These are phyloP conservation scores for Nomada hirtipes DNA, from an alignment of 2,888 invertebrate species.

Conservation along the genomic window DNA sequence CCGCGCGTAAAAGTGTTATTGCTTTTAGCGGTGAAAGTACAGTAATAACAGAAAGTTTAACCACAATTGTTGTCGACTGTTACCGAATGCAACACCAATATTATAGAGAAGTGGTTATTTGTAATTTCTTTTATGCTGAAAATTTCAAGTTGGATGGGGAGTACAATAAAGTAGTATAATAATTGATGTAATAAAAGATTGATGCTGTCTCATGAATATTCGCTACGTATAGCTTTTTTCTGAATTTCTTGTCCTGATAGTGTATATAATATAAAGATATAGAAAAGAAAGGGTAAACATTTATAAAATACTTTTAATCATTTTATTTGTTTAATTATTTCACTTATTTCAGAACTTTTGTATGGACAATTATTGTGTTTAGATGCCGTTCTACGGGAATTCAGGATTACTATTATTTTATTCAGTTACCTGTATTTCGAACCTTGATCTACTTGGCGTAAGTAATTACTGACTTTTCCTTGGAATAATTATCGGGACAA, in stretches of 20 bases:
- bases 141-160: too few relatives aligned
- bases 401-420: neutral
- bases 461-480: constrained; percentile 18
- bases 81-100: too few relatives aligned
- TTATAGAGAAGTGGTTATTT: too few relatives aligned
- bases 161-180: too few relatives aligned
- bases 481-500: constrained; percentile 24
- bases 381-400: neutral
- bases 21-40: constrained; percentile 10
- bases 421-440: constrained; percentile 2
- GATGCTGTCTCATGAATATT: too few relatives aligned
- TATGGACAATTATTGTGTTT: neutral
- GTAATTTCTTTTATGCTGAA: neutral
- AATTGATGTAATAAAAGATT: too few relatives aligned
- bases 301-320: too few relatives aligned
- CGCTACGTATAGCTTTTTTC: too few relatives aligned
- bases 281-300: too few relatives aligned
- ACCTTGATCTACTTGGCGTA: constrained; percentile 8
- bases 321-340: neutral
- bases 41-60: neutral
- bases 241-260: too few relatives aligned
- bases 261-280: too few relatives aligned
- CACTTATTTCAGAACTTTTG: neutral
- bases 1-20: constrained; percentile 42
- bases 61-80: too few relatives aligned